Conservation (phyloP, 1,140 invertebrate species). For the Magallana angulata region DNA sequence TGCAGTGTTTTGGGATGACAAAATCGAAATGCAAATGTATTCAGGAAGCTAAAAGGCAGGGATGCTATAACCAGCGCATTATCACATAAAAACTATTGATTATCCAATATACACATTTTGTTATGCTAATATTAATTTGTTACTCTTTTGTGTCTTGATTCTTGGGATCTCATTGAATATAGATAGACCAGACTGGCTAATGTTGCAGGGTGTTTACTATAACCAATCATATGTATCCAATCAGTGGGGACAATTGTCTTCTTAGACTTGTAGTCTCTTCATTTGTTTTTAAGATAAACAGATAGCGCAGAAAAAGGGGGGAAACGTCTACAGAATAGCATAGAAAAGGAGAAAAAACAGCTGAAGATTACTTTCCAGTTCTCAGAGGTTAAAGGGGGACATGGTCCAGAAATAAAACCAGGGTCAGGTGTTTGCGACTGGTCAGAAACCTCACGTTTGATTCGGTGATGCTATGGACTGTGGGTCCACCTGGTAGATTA, state of each 20-base stretch:
- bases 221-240: no score
- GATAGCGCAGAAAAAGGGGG: no score
- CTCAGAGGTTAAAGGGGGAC: neutral
- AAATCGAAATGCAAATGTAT: constrained; percentile 28
- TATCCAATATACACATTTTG: neutral
- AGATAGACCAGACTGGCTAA: no score
- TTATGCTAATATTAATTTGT: constrained; percentile 26
- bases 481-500: no score
- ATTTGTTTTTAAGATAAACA: no score
- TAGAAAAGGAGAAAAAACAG: no score
- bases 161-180: no score
- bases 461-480: no score
- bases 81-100: constrained; percentile 34
- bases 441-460: neutral
- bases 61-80: constrained; percentile 1
- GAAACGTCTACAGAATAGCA: no score
- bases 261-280: no score
- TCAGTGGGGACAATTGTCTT: no score
- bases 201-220: no score
- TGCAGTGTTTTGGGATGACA: neutral
- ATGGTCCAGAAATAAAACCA: constrained; percentile 10
- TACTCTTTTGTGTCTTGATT: neutral
- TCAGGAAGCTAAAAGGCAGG: neutral
- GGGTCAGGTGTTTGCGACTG: constrained; percentile 6
- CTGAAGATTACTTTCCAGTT: neutral